Percentiles rank a stretch among this genome's conserved stretches.
Evolutionary conservation across 2,113 vertebrate species (phyloP).

Genomic region (Corydoras sp.): DNA sequence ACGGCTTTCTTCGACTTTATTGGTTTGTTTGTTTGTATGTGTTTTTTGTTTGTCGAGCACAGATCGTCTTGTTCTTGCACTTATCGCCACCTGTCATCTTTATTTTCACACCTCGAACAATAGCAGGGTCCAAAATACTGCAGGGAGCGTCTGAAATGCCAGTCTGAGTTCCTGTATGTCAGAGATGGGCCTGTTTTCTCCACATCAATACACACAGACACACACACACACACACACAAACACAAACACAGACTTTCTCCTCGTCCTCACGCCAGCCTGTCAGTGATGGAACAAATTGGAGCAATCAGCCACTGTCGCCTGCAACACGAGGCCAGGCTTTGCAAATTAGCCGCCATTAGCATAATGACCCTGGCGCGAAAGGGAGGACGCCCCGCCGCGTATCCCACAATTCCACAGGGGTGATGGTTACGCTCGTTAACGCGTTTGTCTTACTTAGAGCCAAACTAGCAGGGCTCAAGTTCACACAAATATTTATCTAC

Average conservation of each 20-base stretch:
- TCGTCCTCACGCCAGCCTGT: constrained; percentile 54
- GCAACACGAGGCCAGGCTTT: constrained; percentile 59
- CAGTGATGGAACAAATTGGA: constrained; percentile 64
- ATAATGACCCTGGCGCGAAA: constrained; percentile 69
- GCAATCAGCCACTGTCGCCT: constrained; percentile 59
- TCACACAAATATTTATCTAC: constrained; percentile 72
- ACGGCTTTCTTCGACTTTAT: no score
- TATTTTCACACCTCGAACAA: no score
- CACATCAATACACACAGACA: background rate
- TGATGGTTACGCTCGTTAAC: constrained; percentile 70
- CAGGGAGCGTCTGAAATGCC: no score
- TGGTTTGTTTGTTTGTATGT: no score
- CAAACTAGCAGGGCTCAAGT: constrained; percentile 74
- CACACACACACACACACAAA: background rate
- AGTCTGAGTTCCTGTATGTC: no score
- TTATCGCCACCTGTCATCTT: no score
- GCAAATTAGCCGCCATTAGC: constrained; percentile 73
- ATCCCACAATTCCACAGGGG: constrained; percentile 56
- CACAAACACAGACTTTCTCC: background rate
- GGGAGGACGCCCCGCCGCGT: constrained; percentile 55
- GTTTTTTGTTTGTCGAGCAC: no score
- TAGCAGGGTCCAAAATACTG: no score
- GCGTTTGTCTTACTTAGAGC: constrained; percentile 75
- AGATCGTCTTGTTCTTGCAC: no score
- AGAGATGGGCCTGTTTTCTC: no score